Conservation (phyloP, 2,888 invertebrate genomes). For the Sphinx pinastri region DNA sequence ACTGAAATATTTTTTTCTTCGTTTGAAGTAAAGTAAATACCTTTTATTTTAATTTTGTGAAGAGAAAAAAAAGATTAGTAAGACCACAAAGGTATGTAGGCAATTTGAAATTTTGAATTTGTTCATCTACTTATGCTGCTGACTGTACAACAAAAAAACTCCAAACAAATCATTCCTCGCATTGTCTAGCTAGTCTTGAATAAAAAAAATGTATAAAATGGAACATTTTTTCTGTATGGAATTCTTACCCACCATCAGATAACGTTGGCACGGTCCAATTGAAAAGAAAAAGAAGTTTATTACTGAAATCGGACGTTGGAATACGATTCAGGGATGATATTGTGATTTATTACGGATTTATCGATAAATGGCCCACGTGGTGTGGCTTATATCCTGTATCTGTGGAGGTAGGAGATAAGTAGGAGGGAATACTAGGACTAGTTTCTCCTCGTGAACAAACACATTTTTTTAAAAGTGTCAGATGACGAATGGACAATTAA, state of each 20-base stretch:
- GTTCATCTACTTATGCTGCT: too few relatives aligned
- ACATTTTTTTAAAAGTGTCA: too few relatives aligned
- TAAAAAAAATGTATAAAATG: constrained; percentile 21
- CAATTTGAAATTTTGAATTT: too few relatives aligned
- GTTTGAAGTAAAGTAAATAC: too few relatives aligned
- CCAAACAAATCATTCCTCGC: neutral
- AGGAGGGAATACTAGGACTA: too few relatives aligned
- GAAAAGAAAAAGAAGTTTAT: constrained; percentile 53
- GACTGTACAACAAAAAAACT: neutral
- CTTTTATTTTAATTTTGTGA: too few relatives aligned
- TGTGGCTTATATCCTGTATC: neutral
- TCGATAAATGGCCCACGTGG: neutral
- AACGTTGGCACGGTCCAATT: constrained; percentile 47
- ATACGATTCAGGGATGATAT: constrained; percentile 40
- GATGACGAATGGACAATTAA: too few relatives aligned
- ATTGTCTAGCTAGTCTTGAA: constrained; percentile 14
- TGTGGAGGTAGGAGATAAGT: neutral
- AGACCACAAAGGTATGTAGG: too few relatives aligned
- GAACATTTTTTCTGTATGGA: constrained; percentile 32
- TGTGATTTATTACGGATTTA: constrained; percentile 8
- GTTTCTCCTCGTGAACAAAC: neutral
- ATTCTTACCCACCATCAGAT: constrained; percentile 45
- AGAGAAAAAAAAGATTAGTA: too few relatives aligned
- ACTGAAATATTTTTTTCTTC: too few relatives aligned
- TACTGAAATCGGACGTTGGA: constrained; percentile 54